Evolutionary conservation across 2,888 invertebrate species (phyloP), one percentile per base, ranked within the genome.

Genomic region (Phengaris alcon): DNA sequence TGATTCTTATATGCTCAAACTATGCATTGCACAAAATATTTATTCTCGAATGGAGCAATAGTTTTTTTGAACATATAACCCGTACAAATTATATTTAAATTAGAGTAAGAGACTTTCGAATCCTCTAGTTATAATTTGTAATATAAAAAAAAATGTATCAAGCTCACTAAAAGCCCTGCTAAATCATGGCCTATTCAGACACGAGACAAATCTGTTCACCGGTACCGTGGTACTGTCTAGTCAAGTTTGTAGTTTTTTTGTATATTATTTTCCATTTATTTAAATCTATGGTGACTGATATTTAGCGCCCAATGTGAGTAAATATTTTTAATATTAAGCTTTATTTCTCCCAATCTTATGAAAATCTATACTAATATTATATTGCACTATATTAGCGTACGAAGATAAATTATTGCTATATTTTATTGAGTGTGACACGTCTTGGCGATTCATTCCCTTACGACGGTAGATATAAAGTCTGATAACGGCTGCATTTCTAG

Each of bases 191-290:
- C 85, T 81, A 87, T 85, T 86, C 85, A 88, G 87, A 85, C 86
- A 85, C 85, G 86, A 84, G 80, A 78, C 78, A 82, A 84, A 72
- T 35, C 85, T 86, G 87, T 87, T 86, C 84, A 88, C 86, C 90
- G 89, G 88, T 89, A 89, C 90, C 87, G 85, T 84, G 87, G 91
- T 91, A 92, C 91, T 90, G 91, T 93, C 93, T 93, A 93, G 93
- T 93, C 92, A 93, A 91, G 85, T 86, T 87, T 87, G 86, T 90
- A 88, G 86, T 87, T 85, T 87, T 87, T 22, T 90, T 90, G 89
- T 91, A 89, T 90, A 86, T 85, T 88, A 87, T 79, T 82, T 79
- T 81, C 76, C 78, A 79, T 81, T 78, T 81, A 81, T 80, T 80
- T 81, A 81, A 80, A 83, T 77, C 77, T 78, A 82, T 77, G 80